Evolutionary conservation across 2,888 invertebrate species (phyloP).

Genomic region (Lycaena phlaeas): DNA sequence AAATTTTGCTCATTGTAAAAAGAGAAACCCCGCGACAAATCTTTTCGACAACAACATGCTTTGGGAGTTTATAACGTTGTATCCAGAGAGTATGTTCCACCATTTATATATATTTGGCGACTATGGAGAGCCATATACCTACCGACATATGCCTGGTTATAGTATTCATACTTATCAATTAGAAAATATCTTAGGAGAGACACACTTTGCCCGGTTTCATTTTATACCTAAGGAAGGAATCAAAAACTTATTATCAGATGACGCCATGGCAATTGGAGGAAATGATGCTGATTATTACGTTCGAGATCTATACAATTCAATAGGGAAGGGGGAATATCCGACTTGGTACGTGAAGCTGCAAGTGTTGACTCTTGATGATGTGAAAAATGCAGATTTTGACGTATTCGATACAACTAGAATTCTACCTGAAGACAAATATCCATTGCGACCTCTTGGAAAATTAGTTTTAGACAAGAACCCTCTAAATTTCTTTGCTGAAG

Average conservation of each 20-base stretch:
- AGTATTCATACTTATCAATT: conserved; percentile 91
- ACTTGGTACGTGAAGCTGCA: conserved; percentile 86
- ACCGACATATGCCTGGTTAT: conserved; percentile 90
- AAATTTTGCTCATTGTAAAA: conserved; percentile 66
- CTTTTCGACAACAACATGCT: conserved; percentile 33
- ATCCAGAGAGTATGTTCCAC: conserved; percentile 79
- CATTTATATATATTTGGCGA: conserved; percentile 85
- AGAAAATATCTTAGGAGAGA: conserved; percentile 78
- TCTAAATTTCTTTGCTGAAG: conserved; percentile 88
- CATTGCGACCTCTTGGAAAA: conserved; percentile 85
- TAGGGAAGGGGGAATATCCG: conserved; percentile 79
- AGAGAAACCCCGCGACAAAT: conserved; percentile 70
- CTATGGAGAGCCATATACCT: conserved; percentile 90
- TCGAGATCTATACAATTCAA: conserved; percentile 89
- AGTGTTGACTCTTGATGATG: conserved; percentile 86
- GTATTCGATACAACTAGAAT: conserved; percentile 93
- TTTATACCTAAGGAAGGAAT: conserved; percentile 90
- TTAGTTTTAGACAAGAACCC: conserved; percentile 88
- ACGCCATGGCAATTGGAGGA: conserved; percentile 74
- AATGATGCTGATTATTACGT: conserved; percentile 90
- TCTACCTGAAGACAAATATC: conserved; percentile 82
- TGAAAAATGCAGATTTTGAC: conserved; percentile 82
- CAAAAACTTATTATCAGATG: conserved; percentile 76
- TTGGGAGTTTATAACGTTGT: conserved; percentile 66
- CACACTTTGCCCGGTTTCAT: conserved; percentile 88